Conservation (phyloP, 1,140 invertebrate genomes). For the Antheraea mylitta region DNA sequence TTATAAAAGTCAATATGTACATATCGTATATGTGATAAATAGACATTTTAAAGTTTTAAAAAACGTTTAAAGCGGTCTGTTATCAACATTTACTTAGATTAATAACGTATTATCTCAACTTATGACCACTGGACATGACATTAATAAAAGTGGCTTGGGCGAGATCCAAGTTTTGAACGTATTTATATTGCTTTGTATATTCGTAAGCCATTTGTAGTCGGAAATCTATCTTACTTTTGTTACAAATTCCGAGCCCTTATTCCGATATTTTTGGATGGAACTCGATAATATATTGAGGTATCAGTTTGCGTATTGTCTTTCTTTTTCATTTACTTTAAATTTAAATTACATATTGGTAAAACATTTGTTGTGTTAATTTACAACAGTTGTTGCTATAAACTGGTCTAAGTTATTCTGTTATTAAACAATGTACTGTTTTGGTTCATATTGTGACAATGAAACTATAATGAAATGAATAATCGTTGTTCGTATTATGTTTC, state of each 20-base stretch:
- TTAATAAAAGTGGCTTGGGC: slow-evolving; percentile 40
- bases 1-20: too few species aligned
- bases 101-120: slow-evolving; percentile 48
- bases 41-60: too few species aligned
- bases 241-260: not conserved
- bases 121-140: slow-evolving; percentile 34
- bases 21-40: too few species aligned
- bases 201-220: slow-evolving; percentile 11
- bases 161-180: slow-evolving; percentile 33
- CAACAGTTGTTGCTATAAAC: too few species aligned
- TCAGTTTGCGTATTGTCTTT: not conserved
- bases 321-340: not conserved
- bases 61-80: not conserved
- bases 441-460: too few species aligned
- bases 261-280: not conserved
- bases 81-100: slow-evolving; percentile 28
- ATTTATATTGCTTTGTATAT: slow-evolving; percentile 10
- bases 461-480: too few species aligned
- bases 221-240: slow-evolving; percentile 9
- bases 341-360: too few species aligned
- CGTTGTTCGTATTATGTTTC: too few species aligned
- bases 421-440: too few species aligned
- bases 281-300: not conserved
- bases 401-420: too few species aligned
- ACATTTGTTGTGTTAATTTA: too few species aligned